Base-by-base conservation (phyloP, 2,888 invertebrate genomes). In the Eumerus sabulonum region DNA sequence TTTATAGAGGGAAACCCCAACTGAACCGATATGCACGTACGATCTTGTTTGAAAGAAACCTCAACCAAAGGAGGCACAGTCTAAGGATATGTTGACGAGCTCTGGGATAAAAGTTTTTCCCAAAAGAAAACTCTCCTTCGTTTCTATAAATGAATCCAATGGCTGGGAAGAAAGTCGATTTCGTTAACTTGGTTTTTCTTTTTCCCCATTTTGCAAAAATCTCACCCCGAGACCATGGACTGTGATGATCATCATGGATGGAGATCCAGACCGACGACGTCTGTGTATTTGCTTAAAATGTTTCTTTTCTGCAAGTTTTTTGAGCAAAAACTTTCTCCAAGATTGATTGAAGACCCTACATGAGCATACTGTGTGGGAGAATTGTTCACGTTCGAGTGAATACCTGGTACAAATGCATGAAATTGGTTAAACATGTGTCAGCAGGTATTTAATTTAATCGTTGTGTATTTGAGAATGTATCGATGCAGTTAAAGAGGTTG, bases 161-260 rank as follows among this genome's bases (percentile, higher is more conserved):
- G 53, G 54, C 64, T 71, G 71, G 64, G 70, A 76, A 76, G 76
- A 57, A 71, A 76, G 71, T 76, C 59, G 71, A 76, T 76, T 76
- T 76, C 54, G 70, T 70, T 76, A 59, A 63, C 44, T 60, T 59
- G 54, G 51, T 47, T 18, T 54, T 47, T 7, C 48, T 35, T 59
- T 44, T 67, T 14, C 27, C 12, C 17, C 9, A 16, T 42, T 54
- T n/a, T 27, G 1, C 18, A n/a, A 14, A 17, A 68, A 51, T 18
- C 50, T 56, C 50, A 18, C 14, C 44, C n/a, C n/a, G n/a, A n/a
- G 16, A 36, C 36, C 36, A 36, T n/a, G n/a, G 36, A 36, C 7
- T 36, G 36, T 9, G 11, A 36, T 36, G 11, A 63, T 71, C 27
- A 54, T 42, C 51, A 19, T 36, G 36, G 16, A 18, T n/a, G n/a